Conservation (phyloP, 2,888 invertebrate genomes). For the Salpingus planirostris region DNA sequence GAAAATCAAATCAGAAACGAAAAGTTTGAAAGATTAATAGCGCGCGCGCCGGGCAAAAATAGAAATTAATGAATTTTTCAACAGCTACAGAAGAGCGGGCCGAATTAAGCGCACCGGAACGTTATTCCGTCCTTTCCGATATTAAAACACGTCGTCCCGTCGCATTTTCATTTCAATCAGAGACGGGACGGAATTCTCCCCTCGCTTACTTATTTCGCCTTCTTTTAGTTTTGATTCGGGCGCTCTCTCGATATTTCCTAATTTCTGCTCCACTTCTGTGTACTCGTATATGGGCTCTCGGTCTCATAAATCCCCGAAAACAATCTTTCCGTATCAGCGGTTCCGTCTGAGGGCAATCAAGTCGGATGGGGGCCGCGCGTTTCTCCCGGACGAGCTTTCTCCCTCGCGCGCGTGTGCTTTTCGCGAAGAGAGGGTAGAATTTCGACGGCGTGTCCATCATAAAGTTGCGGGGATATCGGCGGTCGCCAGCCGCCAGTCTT, state of each 20-base stretch:
- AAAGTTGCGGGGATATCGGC: constrained; percentile 21
- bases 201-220: no score
- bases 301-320: constrained; percentile 7
- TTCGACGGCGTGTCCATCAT: constrained; percentile 19
- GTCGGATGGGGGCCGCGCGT: no score
- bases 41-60: constrained; percentile 28
- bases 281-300: no score
- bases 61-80: constrained; percentile 33
- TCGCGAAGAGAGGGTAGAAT: constrained; percentile 7
- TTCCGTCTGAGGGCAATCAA: constrained; percentile 7
- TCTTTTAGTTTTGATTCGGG: no score
- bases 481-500: constrained; percentile 20
- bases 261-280: no score
- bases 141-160: no score
- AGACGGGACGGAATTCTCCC: no score
- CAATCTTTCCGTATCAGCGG: constrained; percentile 10
- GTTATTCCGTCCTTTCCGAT: no score
- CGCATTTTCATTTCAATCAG: no score
- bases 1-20: constrained; percentile 27
- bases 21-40: constrained; percentile 30
- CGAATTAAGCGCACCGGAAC: constrained; percentile 22
- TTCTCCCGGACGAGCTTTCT: no score
- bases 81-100: constrained; percentile 17
- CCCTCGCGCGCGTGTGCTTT: no score
- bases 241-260: no score